Base-by-base conservation (phyloP, 2,888 invertebrate species). In the Tenthredo distinguenda region DNA sequence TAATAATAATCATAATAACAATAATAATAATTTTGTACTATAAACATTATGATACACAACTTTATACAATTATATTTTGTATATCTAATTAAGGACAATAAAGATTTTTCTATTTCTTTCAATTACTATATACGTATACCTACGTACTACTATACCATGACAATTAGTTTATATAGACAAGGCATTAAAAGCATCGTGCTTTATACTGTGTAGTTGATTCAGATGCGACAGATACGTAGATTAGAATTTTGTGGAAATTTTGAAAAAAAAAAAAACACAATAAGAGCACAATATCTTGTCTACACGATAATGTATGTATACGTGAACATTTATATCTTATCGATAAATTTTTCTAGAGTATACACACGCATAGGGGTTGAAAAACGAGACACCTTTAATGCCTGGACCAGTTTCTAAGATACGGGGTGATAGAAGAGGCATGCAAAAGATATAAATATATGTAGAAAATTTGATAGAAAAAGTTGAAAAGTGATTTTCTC, bases 401-500 rank as follows among this genome's bases (percentile, higher is more conserved):
- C 79, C 55, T 79, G 26, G 58, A 18, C 58, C 12, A 40, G 0
- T 31, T 79, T 34, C 55, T 55, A 79, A 76, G n/a, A 47, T 76
- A 76, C 76, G 43, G 76, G 76, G 47, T 47, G 10, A 84, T 2
- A 84, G 85, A 71, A 86, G 86, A 87, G 68, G 74, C 74, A 40
- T 86, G 55, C 65, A 84, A 82, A 65, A 82, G 65, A 82, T 82
- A 21, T 62, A 62, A 37, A n/a, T 58, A 47, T 79, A 62, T 10
- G 21, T 26, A 21, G 76, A 43, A 76, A 76, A 76, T 21, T 34
- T 21, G 18, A n/a, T 77, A 77, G 55, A 50, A 77, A 77, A 77
- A 55, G 7, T 15, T 21, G 5, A 74, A 21, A 74, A 55, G 31
- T 21, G 21, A 1, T 21, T 34, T 77, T 47, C 1, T 77, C 26